phyloP scores from a whole-genome alignment of 2,113 vertebrate species.

The Atractosteus spatula region DNA sequence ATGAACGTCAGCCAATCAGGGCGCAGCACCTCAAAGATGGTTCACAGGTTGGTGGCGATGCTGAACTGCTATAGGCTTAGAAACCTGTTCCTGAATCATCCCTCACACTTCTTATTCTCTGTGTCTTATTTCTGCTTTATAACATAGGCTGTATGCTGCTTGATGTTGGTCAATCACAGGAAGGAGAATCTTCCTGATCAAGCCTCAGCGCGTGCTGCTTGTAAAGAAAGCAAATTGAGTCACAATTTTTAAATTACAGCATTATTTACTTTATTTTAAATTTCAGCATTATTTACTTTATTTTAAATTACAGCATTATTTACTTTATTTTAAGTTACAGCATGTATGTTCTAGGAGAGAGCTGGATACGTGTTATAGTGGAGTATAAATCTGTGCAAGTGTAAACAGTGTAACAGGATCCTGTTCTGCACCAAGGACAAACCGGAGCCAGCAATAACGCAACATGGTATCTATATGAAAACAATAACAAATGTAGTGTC shows the following conservation, averaged over 20 bases:
- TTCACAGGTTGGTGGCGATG: slow-evolving; percentile 19
- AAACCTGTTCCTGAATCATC: too few species aligned
- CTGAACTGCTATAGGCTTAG: not conserved
- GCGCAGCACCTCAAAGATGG: not conserved
- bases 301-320: slow-evolving; percentile 17
- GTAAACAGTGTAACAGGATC: too few species aligned
- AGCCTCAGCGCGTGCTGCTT: not conserved
- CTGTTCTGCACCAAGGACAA: too few species aligned
- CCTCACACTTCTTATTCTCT: too few species aligned
- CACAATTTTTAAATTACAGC: slow-evolving; percentile 18
- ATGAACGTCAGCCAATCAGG: slow-evolving; percentile 17
- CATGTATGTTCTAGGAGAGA: too few species aligned
- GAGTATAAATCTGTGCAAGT: slow-evolving; percentile 18
- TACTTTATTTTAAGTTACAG: slow-evolving; percentile 18
- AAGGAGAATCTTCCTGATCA: too few species aligned
- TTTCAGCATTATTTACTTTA: not conserved
- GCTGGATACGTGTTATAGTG: not conserved
- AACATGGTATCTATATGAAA: not conserved
- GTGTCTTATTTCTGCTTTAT: too few species aligned
- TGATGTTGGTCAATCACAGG: too few species aligned
- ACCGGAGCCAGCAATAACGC: too few species aligned
- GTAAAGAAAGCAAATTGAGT: not conserved
- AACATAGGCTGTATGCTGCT: too few species aligned
- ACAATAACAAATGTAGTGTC: not conserved
- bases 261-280: slow-evolving; percentile 21